Percentiles rank a stretch among this genome's conserved stretches.
Evolutionary conservation across 2,113 vertebrate species (phyloP).

Genomic region (Podiceps cristatus): DNA sequence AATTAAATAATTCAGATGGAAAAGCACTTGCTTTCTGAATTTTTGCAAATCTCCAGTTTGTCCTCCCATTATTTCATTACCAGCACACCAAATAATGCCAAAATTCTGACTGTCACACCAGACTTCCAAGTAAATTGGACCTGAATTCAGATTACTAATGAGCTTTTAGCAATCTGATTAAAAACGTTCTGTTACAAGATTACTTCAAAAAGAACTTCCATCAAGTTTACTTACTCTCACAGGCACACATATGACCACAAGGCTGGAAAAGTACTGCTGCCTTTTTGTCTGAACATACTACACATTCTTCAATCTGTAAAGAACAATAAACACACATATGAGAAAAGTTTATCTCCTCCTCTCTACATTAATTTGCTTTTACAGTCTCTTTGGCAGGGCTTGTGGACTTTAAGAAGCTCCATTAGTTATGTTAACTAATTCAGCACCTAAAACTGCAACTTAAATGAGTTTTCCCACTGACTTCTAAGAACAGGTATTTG

Average conservation of each 20-base stretch:
- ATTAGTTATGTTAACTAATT: background rate
- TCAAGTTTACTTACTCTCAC: slow-evolving; percentile 92
- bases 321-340: background rate
- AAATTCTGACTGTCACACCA: background rate
- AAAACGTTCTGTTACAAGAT: background rate
- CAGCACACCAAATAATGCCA: background rate
- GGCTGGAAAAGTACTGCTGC: slow-evolving; percentile 98
- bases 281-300: slow-evolving; percentile 99
- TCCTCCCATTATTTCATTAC: background rate
- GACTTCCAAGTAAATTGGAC: background rate
- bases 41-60: background rate
- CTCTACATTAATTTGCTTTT: background rate
- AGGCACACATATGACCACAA: slow-evolving; percentile 99
- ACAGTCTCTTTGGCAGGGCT: background rate
- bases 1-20: background rate
- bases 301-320: slow-evolving; percentile 96
- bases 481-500: background rate
- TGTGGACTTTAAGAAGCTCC: background rate
- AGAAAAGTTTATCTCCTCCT: background rate
- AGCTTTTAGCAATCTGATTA: background rate
- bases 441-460: background rate
- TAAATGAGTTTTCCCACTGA: background rate
- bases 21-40: background rate
- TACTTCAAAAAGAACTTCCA: background rate
- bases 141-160: background rate